Conservation (phyloP, 2,888 invertebrate species). For the Drosophila acutilabella region DNA sequence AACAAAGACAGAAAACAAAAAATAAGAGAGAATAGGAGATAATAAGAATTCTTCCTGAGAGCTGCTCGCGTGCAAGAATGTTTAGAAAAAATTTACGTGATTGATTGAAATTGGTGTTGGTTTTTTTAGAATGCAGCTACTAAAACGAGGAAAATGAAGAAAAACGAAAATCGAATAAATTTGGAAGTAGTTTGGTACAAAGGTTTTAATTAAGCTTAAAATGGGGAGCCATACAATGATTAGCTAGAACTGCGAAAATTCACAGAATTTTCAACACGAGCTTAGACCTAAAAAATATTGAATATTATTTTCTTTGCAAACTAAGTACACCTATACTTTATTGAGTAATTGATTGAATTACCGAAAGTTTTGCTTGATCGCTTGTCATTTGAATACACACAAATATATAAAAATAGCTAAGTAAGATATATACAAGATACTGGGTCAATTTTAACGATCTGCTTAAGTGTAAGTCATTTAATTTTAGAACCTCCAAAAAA, state of each 20-base stretch:
- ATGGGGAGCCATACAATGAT: conserved; percentile 66
- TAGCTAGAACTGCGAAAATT: conserved; percentile 36
- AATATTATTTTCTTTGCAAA: background rate
- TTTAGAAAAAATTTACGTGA: conserved; percentile 34
- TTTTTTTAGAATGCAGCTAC: conserved; percentile 48
- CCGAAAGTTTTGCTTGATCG: conserved; percentile 53
- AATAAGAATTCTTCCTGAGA: conserved; percentile 43
- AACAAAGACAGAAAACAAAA: conserved; percentile 5
- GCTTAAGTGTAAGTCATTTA: conserved; percentile 71
- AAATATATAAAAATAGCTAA: background rate
- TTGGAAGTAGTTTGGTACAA: conserved; percentile 73
- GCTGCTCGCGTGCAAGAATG: conserved; percentile 46
- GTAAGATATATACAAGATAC: conserved; percentile 33
- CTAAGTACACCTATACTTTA: too few relatives aligned
- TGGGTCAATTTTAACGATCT: conserved; percentile 79
- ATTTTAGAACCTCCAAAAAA: conserved; percentile 62
- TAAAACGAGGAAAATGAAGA: background rate
- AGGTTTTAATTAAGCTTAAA: conserved; percentile 65
- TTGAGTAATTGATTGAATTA: conserved; percentile 20
- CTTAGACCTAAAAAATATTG: conserved; percentile 28
- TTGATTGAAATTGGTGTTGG: conserved; percentile 71
- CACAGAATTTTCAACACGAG: conserved; percentile 15
- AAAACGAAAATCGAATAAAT: conserved; percentile 12
- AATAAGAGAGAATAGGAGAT: too few relatives aligned
- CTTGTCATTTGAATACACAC: conserved; percentile 38